Conservation (phyloP, 2,797 vertebrate species). For the Parotocinclus haroldoi region DNA sequence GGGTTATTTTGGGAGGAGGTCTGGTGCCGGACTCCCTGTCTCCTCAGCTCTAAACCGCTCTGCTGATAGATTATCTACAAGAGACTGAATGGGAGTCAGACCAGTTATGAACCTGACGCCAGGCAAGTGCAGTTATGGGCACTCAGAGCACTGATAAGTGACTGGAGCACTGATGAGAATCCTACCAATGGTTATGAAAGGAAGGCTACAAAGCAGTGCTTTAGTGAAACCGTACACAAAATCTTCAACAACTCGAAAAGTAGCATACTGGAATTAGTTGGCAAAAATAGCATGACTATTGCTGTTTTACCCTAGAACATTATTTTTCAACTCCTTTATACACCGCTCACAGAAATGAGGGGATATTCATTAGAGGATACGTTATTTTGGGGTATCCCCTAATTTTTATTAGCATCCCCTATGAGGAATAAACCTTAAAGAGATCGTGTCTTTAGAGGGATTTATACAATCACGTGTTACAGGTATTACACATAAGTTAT, state of each 20-base stretch:
- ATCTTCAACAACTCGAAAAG: slow-evolving; percentile 16
- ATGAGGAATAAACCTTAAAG: too few species aligned
- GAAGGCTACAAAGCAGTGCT: slow-evolving; percentile 22
- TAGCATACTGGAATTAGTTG: too few species aligned
- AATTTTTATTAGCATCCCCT: too few species aligned
- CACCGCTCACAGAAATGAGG: too few species aligned
- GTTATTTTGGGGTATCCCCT: too few species aligned
- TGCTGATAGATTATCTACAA: slow-evolving; percentile 69
- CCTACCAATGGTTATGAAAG: slow-evolving; percentile 27
- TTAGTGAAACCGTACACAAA: slow-evolving; percentile 8
- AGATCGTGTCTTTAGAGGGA: too few species aligned
- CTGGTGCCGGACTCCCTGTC: slow-evolving; percentile 80
- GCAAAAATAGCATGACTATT: too few species aligned
- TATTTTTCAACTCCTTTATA: too few species aligned
- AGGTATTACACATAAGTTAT: too few species aligned
- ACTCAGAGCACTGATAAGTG: slow-evolving; percentile 59
- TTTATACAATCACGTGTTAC: too few species aligned
- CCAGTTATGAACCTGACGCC: slow-evolving; percentile 72
- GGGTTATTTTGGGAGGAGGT: slow-evolving; percentile 80
- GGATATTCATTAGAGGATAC: too few species aligned
- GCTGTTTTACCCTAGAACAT: too few species aligned
- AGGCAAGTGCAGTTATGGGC: slow-evolving; percentile 60
- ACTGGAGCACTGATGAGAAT: slow-evolving; percentile 47
- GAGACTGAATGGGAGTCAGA: slow-evolving; percentile 65
- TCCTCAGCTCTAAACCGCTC: slow-evolving; percentile 59